These are phyloP conservation scores for Sarcoramphus papa DNA, from an alignment of 2,797 vertebrate genomes.

Conservation along the genomic window DNA sequence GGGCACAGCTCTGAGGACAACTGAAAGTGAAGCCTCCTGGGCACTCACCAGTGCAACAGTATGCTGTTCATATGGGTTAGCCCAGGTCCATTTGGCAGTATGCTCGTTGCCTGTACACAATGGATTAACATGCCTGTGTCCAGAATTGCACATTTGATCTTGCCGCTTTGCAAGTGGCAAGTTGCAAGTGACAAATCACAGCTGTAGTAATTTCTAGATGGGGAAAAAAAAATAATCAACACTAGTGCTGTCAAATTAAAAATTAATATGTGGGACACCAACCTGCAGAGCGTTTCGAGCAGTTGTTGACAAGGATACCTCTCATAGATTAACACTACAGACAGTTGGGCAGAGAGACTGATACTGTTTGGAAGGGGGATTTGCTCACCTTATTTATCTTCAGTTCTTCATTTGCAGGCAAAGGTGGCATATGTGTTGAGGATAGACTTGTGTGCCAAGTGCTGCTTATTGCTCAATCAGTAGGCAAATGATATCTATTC, in stretches of 20 bases:
- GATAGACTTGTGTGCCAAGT: rapidly evolving
- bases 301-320: not conserved
- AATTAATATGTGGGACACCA: not conserved
- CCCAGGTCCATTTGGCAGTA: not conserved
- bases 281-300: rapidly evolving
- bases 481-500: not conserved
- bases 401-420: not conserved
- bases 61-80: not conserved
- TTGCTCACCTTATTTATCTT: not conserved
- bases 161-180: not conserved
- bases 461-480: not conserved
- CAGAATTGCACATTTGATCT: not conserved
- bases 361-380: not conserved
- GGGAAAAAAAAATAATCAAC: too few species aligned
- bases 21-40: not conserved
- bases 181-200: not conserved
- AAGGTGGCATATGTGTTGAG: not conserved
- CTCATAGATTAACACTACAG: not conserved
- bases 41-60: not conserved
- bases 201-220: not conserved
- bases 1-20: not conserved
- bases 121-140: not conserved
- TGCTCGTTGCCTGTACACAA: not conserved
- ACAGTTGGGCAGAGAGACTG: not conserved
- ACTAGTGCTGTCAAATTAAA: not conserved